Conservation (phyloP, 2,797 vertebrate species). For the Carapus acus region DNA sequence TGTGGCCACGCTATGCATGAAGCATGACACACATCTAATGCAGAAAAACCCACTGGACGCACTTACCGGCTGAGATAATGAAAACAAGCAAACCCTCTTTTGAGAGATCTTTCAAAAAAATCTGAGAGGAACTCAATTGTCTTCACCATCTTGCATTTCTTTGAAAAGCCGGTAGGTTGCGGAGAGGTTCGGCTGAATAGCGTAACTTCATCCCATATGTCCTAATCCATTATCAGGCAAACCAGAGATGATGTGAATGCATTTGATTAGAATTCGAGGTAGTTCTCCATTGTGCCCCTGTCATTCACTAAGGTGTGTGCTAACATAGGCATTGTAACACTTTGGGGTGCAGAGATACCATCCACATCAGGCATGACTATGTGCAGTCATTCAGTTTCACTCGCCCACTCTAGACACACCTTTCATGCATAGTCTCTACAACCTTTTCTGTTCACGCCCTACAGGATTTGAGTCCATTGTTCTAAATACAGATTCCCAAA, state of each 20-base stretch:
- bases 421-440: slow-evolving; percentile 37
- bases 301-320: too few relatives aligned
- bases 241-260: slow-evolving; percentile 39
- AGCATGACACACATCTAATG: slow-evolving; percentile 41
- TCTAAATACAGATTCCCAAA: slow-evolving; percentile 55
- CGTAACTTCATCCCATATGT: slow-evolving; percentile 31
- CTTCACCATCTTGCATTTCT: slow-evolving; percentile 8
- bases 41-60: slow-evolving; percentile 31
- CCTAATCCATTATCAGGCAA: slow-evolving; percentile 39
- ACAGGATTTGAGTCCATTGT: slow-evolving; percentile 50
- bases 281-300: slow-evolving; percentile 2
- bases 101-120: slow-evolving; percentile 22
- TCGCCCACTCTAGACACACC: slow-evolving; percentile 50
- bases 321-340: too few relatives aligned
- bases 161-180: slow-evolving; percentile 31
- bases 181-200: slow-evolving; percentile 28
- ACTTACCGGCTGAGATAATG: slow-evolving; percentile 17
- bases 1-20: slow-evolving; percentile 49
- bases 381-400: too few relatives aligned
- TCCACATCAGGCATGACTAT: too few relatives aligned
- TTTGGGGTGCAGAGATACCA: too few relatives aligned
- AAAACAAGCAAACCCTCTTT: slow-evolving; percentile 21
- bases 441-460: slow-evolving; percentile 47
- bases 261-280: slow-evolving; percentile 34
- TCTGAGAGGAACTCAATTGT: slow-evolving; percentile 12